These are phyloP conservation scores for Bufo bufo DNA, from an alignment of 2,113 vertebrate genomes.

Conservation along the genomic window DNA sequence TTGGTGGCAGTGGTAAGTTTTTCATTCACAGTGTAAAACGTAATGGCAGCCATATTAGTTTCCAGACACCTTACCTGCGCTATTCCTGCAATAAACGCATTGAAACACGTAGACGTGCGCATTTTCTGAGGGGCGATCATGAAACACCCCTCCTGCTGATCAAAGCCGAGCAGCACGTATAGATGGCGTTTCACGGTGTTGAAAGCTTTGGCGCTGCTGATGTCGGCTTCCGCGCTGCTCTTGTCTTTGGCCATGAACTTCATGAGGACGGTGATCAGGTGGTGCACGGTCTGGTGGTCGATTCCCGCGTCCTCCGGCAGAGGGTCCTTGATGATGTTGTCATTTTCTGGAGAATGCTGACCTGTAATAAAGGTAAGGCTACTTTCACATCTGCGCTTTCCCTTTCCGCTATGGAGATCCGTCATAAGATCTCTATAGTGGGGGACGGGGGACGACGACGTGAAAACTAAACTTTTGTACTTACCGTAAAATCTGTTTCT, in stretches of 20 bases:
- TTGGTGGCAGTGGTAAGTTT: no score
- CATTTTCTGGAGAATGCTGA: constrained; percentile 88
- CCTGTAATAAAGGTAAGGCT: constrained; percentile 62
- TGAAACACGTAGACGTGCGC: constrained; percentile 96
- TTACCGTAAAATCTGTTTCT: no score
- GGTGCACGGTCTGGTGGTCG: constrained; percentile 97
- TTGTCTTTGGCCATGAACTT: constrained; percentile 98
- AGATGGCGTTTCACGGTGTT: constrained; percentile 96
- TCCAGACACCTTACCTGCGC: constrained; percentile 81
- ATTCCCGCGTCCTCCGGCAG: constrained; percentile 95
- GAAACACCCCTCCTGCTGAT: constrained; percentile 98
- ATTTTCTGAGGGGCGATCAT: constrained; percentile 99
- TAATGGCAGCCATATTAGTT: neutral
- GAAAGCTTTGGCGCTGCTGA: constrained; percentile 96
- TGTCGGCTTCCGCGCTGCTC: constrained; percentile 92
- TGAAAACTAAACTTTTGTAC: no score
- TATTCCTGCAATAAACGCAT: constrained; percentile 97
- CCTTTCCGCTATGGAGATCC: no score
- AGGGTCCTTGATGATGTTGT: constrained; percentile 88
- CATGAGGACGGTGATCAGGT: constrained; percentile 97
- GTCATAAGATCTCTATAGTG: no score
- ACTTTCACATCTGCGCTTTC: neutral
- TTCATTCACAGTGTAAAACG: no score
- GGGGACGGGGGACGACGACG: no score
- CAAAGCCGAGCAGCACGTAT: constrained; percentile 91